Base-by-base conservation (phyloP, 2,888 invertebrate genomes). In the Philereme transversata region DNA sequence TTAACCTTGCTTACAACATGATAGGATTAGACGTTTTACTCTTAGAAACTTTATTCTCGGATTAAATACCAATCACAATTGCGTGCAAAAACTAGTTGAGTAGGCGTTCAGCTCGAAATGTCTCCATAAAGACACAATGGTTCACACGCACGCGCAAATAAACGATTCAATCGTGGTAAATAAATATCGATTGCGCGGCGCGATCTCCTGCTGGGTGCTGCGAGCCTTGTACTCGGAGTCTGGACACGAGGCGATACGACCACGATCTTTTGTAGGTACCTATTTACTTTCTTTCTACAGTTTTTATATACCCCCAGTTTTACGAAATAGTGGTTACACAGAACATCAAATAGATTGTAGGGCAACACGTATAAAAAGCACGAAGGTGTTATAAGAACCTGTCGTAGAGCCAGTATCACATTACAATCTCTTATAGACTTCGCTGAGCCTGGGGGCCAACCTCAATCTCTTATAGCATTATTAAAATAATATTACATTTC, bases 141-240 rank as follows among this genome's bases (percentile, higher is more conserved):
- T 56, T 67, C 55, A 57, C 63, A 61, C 55, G 65, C 59, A 73
- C 76, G 75, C 66, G 76, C 70, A 76, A 81, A 81, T 79, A 84
- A 83, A 82, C 79, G 75, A 82, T 77, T 76, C 74, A 74, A 77
- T 81, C 78, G 75, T 34, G 61, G 78, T 81, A 82, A 85, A 86
- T 83, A 83, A 51, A 79, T 84, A 86, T 88, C 85, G 88, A 86
- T 87, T 84, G 82, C 88, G 75, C 78, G 77, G 79, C 80, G 81
- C 71, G 68, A 78, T 75, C 83, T 77, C 87, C 87, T 76, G 86
- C 83, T 77, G 87, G 11, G 83, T 61, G 51, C 70, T 76, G 69
- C 65, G 62, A 53, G 66, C 75, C 78, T 72, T 69, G 68, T 74
- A 69, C 57, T 44, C 7, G 38, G 49, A 33, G 48, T 9, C 35